A percentile compares a stretch with the other conserved stretches of the same genome.
phyloP scores from a whole-genome alignment of 2,888 invertebrate species.

The Leptinotarsa tumamoca region DNA sequence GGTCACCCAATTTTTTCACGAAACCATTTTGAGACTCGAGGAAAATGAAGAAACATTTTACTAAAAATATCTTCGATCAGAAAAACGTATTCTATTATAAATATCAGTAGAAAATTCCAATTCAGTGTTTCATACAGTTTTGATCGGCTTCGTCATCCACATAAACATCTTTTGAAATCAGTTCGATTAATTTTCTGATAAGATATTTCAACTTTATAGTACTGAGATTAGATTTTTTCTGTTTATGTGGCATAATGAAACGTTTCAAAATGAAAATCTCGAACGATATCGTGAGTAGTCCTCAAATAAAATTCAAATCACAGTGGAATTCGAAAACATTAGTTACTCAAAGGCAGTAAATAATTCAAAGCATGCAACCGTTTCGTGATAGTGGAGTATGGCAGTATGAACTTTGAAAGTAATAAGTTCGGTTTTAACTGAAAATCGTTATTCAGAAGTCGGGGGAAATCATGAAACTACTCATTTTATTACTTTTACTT shows the following conservation, averaged over 20 bases:
- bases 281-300: background rate
- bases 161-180: background rate
- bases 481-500: conserved; percentile 20
- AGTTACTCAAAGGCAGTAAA: conserved; percentile 25
- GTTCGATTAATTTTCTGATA: background rate
- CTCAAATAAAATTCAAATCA: conserved; percentile 8
- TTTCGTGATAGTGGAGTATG: conserved; percentile 19
- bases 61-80: too few species aligned
- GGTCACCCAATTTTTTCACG: too few species aligned
- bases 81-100: too few species aligned
- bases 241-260: background rate
- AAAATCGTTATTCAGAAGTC: conserved; percentile 15
- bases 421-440: conserved; percentile 21
- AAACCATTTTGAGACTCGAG: too few species aligned
- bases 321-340: background rate
- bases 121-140: too few species aligned
- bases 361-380: conserved; percentile 20
- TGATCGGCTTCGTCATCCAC: too few species aligned
- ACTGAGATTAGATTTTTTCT: background rate
- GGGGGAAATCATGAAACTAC: conserved; percentile 14
- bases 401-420: conserved; percentile 25
- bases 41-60: too few species aligned
- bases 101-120: too few species aligned
- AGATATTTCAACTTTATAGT: background rate
- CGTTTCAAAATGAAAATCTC: background rate